These are phyloP conservation scores for Cydia pomonella DNA, from an alignment of 1,140 invertebrate species.

Conservation along the genomic window DNA sequence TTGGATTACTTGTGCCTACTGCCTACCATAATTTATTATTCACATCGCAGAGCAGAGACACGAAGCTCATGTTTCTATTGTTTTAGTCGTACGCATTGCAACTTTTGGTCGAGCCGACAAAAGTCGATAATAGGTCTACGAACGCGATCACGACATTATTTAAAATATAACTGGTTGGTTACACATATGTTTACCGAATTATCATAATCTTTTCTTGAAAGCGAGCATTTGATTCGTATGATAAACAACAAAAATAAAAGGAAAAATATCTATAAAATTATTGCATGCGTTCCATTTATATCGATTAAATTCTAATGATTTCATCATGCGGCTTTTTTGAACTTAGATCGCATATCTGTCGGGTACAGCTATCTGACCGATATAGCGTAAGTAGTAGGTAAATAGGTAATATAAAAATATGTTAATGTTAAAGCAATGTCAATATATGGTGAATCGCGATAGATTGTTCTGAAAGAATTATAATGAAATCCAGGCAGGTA, in stretches of 20 bases:
- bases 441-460: too few relatives aligned
- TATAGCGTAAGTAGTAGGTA: slow-evolving; percentile 1
- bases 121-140: not conserved
- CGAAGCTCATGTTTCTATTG: slow-evolving; percentile 12
- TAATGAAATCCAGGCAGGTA: too few relatives aligned
- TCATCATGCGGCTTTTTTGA: not conserved
- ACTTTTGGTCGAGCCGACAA: slow-evolving; percentile 5
- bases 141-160: not conserved
- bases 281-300: too few relatives aligned
- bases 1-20: too few relatives aligned
- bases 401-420: not conserved
- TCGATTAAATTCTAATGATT: not conserved
- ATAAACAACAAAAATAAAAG: too few relatives aligned
- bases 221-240: too few relatives aligned
- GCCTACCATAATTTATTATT: not conserved
- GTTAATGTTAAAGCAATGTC: not conserved
- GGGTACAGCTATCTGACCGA: not conserved
- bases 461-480: too few relatives aligned
- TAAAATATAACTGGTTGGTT: not conserved
- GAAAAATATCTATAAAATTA: too few relatives aligned
- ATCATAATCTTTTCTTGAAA: too few relatives aligned
- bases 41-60: slow-evolving; percentile 2
- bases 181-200: too few relatives aligned
- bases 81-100: not conserved
- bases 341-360: not conserved